Conservation (phyloP, 2,888 invertebrate genomes). For the Glyphotaelius pellucidus region DNA sequence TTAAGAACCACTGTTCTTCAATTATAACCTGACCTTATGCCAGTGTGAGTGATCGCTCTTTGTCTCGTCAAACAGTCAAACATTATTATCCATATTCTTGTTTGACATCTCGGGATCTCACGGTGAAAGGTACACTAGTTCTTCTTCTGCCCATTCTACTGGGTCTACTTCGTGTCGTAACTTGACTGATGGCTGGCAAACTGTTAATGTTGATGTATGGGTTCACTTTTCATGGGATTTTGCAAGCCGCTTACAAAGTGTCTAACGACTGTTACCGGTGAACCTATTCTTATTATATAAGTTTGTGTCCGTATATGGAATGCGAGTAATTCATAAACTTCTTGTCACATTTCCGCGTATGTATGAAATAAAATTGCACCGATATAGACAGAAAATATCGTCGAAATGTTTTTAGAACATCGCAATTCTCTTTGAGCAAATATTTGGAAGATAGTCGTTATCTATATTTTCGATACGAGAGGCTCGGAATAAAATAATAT, state of each 20-base stretch:
- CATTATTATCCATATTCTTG: background rate
- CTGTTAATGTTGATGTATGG: conserved; percentile 14
- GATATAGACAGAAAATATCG: too few relatives aligned
- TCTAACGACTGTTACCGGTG: background rate
- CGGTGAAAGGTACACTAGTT: conserved; percentile 2
- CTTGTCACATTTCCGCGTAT: conserved; percentile 2
- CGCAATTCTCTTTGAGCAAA: too few relatives aligned
- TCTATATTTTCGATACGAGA: too few relatives aligned
- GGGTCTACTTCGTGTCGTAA: background rate
- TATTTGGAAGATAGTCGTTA: too few relatives aligned
- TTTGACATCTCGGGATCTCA: conserved; percentile 2
- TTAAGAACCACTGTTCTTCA: background rate
- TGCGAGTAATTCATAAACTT: background rate
- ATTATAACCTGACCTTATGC: background rate
- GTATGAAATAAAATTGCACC: background rate
- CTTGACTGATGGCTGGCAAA: conserved; percentile 4
- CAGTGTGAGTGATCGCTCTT: conserved; percentile 1
- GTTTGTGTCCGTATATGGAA: background rate
- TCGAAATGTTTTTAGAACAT: background rate
- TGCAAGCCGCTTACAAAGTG: background rate
- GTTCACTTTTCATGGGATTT: conserved; percentile 11
- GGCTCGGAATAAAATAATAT: too few relatives aligned
- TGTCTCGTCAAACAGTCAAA: background rate
- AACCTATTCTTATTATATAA: background rate
- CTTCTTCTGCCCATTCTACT: background rate